Conservation (phyloP, 2,888 invertebrate species). For the Mythimna albipuncta region DNA sequence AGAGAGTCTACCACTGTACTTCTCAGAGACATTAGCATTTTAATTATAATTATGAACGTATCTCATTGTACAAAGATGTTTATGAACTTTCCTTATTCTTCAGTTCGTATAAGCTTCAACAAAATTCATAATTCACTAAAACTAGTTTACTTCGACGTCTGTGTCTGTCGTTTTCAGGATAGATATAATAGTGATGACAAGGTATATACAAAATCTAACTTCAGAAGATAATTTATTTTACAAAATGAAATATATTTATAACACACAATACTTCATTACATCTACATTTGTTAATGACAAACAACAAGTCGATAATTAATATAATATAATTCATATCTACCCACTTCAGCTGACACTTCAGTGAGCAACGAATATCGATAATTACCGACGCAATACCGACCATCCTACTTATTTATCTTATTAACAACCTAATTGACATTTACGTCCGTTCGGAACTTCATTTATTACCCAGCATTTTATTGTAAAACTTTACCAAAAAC, state of each 20-base stretch:
- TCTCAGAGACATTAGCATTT: slow-evolving; percentile 45
- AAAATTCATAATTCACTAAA: slow-evolving; percentile 35
- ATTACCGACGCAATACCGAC: slow-evolving; percentile 21
- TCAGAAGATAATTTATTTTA: background rate
- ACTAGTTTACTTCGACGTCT: slow-evolving; percentile 14
- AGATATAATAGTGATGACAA: background rate
- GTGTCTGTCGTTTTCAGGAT: slow-evolving; percentile 9
- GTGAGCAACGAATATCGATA: slow-evolving; percentile 25
- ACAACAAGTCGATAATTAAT: background rate
- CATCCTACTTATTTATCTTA: slow-evolving; percentile 34
- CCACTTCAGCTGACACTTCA: slow-evolving; percentile 3
- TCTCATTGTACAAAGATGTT: slow-evolving; percentile 28
- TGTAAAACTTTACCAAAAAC: slow-evolving; percentile 63
- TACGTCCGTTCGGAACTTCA: slow-evolving; percentile 37
- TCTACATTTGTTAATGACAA: background rate
- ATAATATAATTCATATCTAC: slow-evolving; percentile 14
- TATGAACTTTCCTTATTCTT: slow-evolving; percentile 23
- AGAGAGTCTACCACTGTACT: slow-evolving; percentile 26
- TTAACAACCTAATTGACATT: slow-evolving; percentile 33
- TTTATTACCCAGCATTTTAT: slow-evolving; percentile 59
- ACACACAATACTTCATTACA: background rate
- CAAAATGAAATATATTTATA: background rate
- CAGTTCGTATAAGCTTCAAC: slow-evolving; percentile 8
- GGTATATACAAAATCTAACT: background rate
- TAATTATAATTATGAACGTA: slow-evolving; percentile 42